Conservation (phyloP, 2,888 invertebrate species). For the Rhingia campestris region DNA sequence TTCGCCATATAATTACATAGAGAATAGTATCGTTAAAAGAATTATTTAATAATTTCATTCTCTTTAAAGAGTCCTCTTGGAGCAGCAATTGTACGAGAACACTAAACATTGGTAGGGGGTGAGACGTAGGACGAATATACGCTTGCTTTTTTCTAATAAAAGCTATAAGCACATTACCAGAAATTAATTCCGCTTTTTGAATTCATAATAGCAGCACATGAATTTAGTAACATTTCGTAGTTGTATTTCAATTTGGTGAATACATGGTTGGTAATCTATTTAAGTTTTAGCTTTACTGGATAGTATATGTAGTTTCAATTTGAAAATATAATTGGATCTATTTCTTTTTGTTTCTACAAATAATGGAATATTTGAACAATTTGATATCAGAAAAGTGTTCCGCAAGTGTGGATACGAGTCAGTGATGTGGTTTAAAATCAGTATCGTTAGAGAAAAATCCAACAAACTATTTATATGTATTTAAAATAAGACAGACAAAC, state of each 20-base stretch:
- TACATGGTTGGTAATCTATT: background rate
- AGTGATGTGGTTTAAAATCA: too few species aligned
- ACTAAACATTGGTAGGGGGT: background rate
- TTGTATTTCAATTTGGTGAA: slow-evolving; percentile 34
- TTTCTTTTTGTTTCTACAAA: too few species aligned
- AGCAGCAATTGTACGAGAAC: slow-evolving; percentile 3
- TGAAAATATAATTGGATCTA: too few species aligned
- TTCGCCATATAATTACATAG: slow-evolving; percentile 50
- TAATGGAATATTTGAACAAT: too few species aligned
- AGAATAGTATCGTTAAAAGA: slow-evolving; percentile 62
- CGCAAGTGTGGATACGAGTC: too few species aligned
- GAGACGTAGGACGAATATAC: too few species aligned
- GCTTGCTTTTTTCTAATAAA: slow-evolving; percentile 35
- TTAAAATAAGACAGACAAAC: too few species aligned
- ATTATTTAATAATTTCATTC: slow-evolving; percentile 64
- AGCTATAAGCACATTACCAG: slow-evolving; percentile 27
- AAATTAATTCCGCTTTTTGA: slow-evolving; percentile 63
- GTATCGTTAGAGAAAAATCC: too few species aligned
- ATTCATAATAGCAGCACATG: slow-evolving; percentile 51
- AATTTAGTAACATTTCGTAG: slow-evolving; percentile 44
- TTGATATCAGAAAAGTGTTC: too few species aligned
- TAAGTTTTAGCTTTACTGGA: too few species aligned
- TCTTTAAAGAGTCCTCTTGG: slow-evolving; percentile 41
- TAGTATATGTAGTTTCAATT: too few species aligned
- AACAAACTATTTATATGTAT: too few species aligned